These are phyloP conservation scores for Tichodroma muraria DNA, from an alignment of 2,113 vertebrate species.

Conservation along the genomic window DNA sequence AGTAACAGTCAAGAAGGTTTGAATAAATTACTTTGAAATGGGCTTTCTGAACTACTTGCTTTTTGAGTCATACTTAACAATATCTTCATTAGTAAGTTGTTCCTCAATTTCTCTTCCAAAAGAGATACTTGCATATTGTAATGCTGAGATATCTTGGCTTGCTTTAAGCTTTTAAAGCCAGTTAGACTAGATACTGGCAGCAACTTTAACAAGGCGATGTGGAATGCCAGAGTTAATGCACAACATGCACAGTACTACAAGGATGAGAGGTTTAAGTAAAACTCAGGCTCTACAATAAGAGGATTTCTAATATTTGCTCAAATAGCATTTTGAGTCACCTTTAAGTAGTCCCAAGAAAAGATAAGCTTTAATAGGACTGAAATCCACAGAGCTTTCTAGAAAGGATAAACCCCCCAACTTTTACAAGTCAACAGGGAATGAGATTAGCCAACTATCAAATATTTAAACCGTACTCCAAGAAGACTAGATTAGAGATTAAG, in stretches of 20 bases:
- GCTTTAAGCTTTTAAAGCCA: not conserved
- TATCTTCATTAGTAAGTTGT: not conserved
- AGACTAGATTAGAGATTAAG: not conserved
- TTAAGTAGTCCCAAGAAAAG: not conserved
- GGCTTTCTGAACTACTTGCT: not conserved
- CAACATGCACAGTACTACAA: fast-evolving
- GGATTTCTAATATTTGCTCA: not conserved
- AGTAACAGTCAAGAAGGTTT: not conserved
- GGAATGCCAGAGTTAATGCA: not conserved
- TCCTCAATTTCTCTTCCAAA: not conserved
- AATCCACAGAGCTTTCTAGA: not conserved
- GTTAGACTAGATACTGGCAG: not conserved
- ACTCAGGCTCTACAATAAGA: not conserved
- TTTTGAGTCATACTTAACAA: not conserved
- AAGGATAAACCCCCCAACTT: not conserved
- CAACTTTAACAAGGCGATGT: not conserved
- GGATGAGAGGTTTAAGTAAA: not conserved
- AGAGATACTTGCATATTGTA: not conserved
- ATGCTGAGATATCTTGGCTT: not conserved
- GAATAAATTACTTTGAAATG: not conserved
- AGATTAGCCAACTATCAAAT: not conserved
- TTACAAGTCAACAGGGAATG: not conserved
- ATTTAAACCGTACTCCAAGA: not conserved
- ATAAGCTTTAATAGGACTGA: not conserved
- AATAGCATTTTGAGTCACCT: not conserved